Conservation (phyloP, 2,888 invertebrate species). For the Callinectes sapidus region DNA sequence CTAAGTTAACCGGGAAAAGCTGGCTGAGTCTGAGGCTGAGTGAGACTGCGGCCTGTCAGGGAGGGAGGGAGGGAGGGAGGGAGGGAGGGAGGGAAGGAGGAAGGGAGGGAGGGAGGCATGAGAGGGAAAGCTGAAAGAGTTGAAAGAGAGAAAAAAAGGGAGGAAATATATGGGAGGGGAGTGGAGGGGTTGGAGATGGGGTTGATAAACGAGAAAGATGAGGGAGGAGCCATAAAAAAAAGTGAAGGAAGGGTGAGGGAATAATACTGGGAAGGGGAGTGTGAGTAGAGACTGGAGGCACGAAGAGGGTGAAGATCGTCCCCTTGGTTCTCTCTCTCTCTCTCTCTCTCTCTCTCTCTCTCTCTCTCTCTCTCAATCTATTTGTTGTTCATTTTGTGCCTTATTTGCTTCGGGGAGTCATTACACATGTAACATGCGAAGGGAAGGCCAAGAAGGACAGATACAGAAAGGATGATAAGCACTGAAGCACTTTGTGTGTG, state of each 20-base stretch:
- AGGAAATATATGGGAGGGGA: neutral
- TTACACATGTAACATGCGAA: neutral
- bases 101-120: neutral
- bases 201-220: slow-evolving; percentile 29
- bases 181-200: neutral
- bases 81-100: neutral
- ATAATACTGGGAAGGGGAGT: slow-evolving; percentile 7
- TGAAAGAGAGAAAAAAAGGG: neutral
- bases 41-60: neutral
- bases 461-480: neutral
- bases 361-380: neutral
- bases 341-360: neutral
- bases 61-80: neutral
- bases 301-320: neutral
- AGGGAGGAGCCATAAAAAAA: neutral
- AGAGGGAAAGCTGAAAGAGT: neutral
- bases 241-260: slow-evolving; percentile 28
- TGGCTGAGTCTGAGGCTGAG: neutral
- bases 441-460: neutral
- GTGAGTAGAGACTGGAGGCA: neutral
- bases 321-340: neutral
- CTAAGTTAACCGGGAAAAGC: too few relatives aligned
- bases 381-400: neutral
- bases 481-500: neutral
- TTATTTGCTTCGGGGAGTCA: neutral